Base-by-base conservation (phyloP, 2,797 vertebrate species). In the Tadarida brasiliensis region DNA sequence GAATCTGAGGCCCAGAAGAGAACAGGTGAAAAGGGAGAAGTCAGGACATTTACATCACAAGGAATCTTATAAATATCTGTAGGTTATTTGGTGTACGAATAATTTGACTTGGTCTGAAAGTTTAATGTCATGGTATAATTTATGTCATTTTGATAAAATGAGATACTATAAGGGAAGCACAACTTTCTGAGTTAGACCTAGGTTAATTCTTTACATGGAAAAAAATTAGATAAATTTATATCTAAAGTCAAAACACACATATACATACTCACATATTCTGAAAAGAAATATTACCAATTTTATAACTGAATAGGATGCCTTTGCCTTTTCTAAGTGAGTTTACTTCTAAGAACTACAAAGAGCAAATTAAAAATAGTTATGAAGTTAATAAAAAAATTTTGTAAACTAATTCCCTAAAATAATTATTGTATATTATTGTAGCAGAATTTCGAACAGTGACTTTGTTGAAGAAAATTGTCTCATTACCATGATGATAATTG, bases 401-500 rank as follows among this genome's bases (percentile, higher is more conserved):
- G 26, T n/a, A 56, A 88, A 94, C 26, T 63, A 71, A 90, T 85
- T 89, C 20, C 26, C 30, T 47, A 49, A 90, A 94, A 74, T 68
- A 84, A 88, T 89, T 15, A 44, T n/a, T n/a, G n/a, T 91, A 35
- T 28, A 70, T 74, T 94, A 33, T 59, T 71, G 3, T 81, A 77
- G 33, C 11, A 57, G 94, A 93, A 56, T 86, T 97, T 93, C 65
- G 91, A 84, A 95, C 26, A 95, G 14, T 92, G 61, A 77, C 44
- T 30, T 92, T 74, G 20, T 88, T 94, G 47, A 92, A 86, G 28
- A 91, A 97, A 95, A 84, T 39, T 35, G 11, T 73, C 65, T 87
- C 80, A 90, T 90, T 91, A 26, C n/a, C 47, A 89, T 91, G 93
- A 86, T 88, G 56, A 81, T 95, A 94, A 95, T 67, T 83, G 9